Evolutionary conservation across 1,140 invertebrate species (phyloP), one percentile per base, ranked within the genome.

Genomic region (Drosophila virilis): DNA sequence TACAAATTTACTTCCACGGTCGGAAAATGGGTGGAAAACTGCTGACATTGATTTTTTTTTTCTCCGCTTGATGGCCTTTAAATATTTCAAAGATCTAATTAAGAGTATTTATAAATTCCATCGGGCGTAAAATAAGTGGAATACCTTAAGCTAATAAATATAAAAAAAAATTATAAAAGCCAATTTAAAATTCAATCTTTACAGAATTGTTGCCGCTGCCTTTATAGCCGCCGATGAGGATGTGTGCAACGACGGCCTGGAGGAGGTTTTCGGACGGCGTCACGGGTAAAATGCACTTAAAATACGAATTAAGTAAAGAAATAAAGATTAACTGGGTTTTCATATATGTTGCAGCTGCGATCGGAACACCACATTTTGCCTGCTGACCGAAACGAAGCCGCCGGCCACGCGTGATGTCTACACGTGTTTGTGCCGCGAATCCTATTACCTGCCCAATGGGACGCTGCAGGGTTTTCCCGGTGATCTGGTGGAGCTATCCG

Each of bases 371-470:
- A 92, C 92, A 15, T 92, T 92, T 48, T 92, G 92, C 60, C 76
- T 92, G 46, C 57, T 91, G 13, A 91, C 91, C 7, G 88, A 90
- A 45, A 85, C 80, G 22, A 84, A 86, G 15, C 78, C 89, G 5
- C 62, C 78, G 8, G 73, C 80, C 10, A 88, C 78, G 0, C 70
- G 91, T 6, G 90, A 91, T 73, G 80, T 83, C 17, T 94, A 94
- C 74, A 92, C 91, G 22, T 94, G 93, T 64, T 61, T 92, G 10
- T 94, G 93, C 74, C 85, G 81, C 12, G 90, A 92, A 10, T 93
- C 93, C 46, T 94, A 82, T 57, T 94, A 93, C 75, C 76, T 93
- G 76, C 92, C 92, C 13, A 93, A 93, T 73, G 73, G 90, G 6
- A 92, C 91, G 35, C 89, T 93, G 61, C 92, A 90, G 62, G 93